Evolutionary conservation across 2,113 vertebrate species (phyloP), one percentile per base, ranked within the genome.

Genomic region (western clawed frog (Xenopus tropicalis)): DNA sequence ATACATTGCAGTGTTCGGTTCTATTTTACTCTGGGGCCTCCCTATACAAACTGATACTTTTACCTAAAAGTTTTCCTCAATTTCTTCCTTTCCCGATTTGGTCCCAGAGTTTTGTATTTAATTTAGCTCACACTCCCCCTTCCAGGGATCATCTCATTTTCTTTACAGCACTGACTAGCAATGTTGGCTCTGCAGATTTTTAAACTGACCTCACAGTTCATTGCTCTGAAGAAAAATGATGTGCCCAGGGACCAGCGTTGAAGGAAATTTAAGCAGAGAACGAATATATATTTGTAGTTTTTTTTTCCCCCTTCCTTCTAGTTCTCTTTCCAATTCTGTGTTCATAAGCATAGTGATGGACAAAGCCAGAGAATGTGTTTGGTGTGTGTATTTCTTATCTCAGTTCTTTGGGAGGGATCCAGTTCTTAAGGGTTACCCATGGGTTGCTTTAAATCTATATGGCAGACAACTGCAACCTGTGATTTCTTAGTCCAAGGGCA

Each of bases 131-230:
- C 65, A 56, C 72, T 67, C 56, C 65, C 64, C 14, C 29, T 69
- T 54, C 48, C 14, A 69, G 44, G 48, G 46, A 68, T 44, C 66
- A 63, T 76, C 46, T 43, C 19, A 48, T 63, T 76, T 68, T 61
- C 52, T 56, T 73, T 66, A 73, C 71, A 66, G 51, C 62, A 43
- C 11, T 66, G 62, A 74, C 65, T 62, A 62, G 72, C 17, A 58
- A 63, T 75, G 44, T 54, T 44, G 73, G 66, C 66, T 62, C 66
- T 58, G 73, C 66, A 69, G 44, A 62, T 69, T 68, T 63, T 76
- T 24, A 21, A 44, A 46, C 66, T 69, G 66, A 76, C 73, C 73
- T 69, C 66, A 69, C 66, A 62, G 59, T 69, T 76, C 48, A 44
- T 76, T 63, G 46, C 48, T 56, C 6, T 56, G 20, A 69, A 75